phyloP scores from a whole-genome alignment of 1,140 invertebrate genomes.

The Tetramorium alpestre region DNA sequence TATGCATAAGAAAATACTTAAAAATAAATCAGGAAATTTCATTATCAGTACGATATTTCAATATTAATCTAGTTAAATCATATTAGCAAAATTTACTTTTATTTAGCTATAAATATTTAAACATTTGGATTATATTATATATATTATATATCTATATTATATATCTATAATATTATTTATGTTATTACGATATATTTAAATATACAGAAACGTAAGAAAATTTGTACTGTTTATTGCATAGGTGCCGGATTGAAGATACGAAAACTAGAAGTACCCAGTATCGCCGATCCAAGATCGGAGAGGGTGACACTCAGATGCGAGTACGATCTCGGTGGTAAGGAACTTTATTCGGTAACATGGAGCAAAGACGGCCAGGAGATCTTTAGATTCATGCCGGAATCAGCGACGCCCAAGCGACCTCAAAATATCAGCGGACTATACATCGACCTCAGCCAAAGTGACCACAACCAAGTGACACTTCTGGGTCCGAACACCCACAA shows the following conservation, averaged over 20 bases:
- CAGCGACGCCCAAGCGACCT: conserved; percentile 90
- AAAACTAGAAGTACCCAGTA: conserved; percentile 78
- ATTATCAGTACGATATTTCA: background rate
- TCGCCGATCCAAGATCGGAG: conserved; percentile 80
- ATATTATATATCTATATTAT: too few species aligned
- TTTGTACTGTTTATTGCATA: conserved; percentile 27
- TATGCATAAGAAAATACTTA: background rate
- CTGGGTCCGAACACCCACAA: conserved; percentile 70
- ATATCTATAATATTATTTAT: background rate
- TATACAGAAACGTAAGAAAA: background rate
- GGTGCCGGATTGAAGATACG: conserved; percentile 72
- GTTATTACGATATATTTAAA: background rate
- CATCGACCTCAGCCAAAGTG: conserved; percentile 89
- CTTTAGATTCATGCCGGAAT: conserved; percentile 87
- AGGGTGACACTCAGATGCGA: conserved; percentile 85
- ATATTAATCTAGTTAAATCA: conserved; percentile 12
- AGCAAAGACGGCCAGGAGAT: conserved; percentile 89
- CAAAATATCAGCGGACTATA: conserved; percentile 91
- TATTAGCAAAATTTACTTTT: background rate
- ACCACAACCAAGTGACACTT: conserved; percentile 77
- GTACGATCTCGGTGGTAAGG: conserved; percentile 85
- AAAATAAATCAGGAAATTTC: conserved; percentile 1
- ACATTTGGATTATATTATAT: background rate
- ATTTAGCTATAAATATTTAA: background rate
- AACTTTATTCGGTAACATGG: conserved; percentile 89